Conservation (phyloP, 2,888 invertebrate genomes). For the Nyleta sp. region DNA sequence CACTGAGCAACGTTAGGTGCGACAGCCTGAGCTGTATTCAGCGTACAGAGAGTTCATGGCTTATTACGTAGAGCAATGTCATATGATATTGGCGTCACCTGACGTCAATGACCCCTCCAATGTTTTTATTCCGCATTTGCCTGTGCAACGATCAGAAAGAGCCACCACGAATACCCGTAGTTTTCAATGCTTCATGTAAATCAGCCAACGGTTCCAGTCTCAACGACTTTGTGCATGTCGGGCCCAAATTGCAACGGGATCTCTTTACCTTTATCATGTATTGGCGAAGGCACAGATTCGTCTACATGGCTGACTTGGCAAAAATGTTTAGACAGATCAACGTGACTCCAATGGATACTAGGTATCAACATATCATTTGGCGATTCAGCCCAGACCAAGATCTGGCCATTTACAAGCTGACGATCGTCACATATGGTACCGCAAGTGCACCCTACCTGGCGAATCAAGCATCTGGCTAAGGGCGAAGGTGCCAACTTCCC, state of each 20-base stretch:
- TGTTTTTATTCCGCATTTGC: constrained; percentile 44
- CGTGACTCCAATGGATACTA: neutral
- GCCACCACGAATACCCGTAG: constrained; percentile 39
- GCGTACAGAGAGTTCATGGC: too few species aligned
- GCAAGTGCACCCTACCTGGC: neutral
- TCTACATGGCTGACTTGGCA: neutral
- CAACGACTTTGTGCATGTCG: neutral
- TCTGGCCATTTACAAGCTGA: neutral
- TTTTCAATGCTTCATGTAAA: constrained; percentile 51
- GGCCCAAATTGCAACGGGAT: neutral
- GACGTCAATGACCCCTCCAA: neutral
- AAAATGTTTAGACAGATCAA: neutral
- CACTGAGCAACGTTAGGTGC: too few species aligned
- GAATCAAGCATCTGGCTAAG: neutral
- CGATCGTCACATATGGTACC: neutral
- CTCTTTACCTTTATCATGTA: neutral
- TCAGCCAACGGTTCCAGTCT: neutral
- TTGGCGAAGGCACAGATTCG: neutral
- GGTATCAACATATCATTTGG: neutral
- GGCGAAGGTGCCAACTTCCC: neutral
- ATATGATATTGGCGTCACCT: too few species aligned
- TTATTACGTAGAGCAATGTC: too few species aligned
- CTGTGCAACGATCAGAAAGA: constrained; percentile 36
- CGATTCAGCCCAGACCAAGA: neutral
- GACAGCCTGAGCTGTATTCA: too few species aligned